Percentiles rank a stretch among this genome's conserved stretches.
phyloP scores from a whole-genome alignment of 1,140 invertebrate genomes.

The Hydropsyche tenuis region DNA sequence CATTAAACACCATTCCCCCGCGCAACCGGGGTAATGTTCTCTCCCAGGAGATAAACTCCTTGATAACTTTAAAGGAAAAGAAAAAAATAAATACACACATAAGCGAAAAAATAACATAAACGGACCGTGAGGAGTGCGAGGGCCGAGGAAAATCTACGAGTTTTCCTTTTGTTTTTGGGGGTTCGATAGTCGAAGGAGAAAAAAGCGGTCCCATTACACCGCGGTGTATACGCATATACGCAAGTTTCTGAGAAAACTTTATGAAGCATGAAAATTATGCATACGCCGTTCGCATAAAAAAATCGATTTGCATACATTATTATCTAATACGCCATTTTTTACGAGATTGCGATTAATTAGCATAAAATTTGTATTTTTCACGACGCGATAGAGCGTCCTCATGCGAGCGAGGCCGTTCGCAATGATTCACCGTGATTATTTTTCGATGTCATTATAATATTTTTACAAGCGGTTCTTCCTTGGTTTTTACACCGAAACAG shows the following conservation, averaged over 20 bases:
- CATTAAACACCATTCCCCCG: conserved; percentile 47
- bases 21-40: conserved; percentile 31
- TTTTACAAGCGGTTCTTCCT: not conserved
- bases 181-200: conserved; percentile 2
- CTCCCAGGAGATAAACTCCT: conserved; percentile 38
- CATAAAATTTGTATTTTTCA: too few species aligned
- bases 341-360: too few species aligned
- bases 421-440: too few species aligned
- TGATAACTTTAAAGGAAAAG: conserved; percentile 30
- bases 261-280: not conserved
- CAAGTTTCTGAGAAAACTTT: not conserved
- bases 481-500: not conserved
- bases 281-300: not conserved
- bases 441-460: not conserved
- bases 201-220: too few species aligned
- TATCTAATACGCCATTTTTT: too few species aligned
- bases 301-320: not conserved
- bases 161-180: not conserved
- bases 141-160: conserved; percentile 1
- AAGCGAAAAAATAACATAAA: not conserved
- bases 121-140: too few species aligned
- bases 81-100: conserved; percentile 17
- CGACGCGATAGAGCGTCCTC: too few species aligned
- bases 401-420: too few species aligned
- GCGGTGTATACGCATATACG: not conserved